Percentiles rank a stretch among this genome's conserved stretches.
Conservation (phyloP, 1,140 invertebrate species). For the Bombus confusus region DNA sequence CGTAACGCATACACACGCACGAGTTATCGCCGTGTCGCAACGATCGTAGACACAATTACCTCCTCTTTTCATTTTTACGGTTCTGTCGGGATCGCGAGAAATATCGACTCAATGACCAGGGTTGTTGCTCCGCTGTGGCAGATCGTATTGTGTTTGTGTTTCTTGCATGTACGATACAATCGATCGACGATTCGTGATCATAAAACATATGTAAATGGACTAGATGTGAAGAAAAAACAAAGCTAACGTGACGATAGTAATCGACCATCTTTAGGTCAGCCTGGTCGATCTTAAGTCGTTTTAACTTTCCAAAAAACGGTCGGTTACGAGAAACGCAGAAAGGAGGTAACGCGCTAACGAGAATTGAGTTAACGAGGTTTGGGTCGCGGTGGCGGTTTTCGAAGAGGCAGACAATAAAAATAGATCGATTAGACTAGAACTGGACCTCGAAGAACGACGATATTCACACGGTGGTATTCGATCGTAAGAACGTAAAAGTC, state of each 20-base stretch:
- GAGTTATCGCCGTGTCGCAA: not conserved
- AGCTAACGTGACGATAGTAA: not conserved
- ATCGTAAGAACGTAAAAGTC: not conserved
- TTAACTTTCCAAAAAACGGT: not conserved
- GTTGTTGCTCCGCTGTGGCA: conserved; percentile 14
- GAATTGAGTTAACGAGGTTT: not conserved
- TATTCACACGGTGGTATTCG: not conserved
- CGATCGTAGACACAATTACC: not conserved
- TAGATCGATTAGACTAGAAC: too few relatives aligned
- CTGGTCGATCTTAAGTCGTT: not conserved
- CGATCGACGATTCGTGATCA: not conserved
- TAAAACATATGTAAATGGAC: not conserved
- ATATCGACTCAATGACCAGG: not conserved
- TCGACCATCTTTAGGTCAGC: not conserved
- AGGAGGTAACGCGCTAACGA: not conserved
- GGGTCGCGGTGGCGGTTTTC: not conserved
- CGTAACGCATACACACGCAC: not conserved
- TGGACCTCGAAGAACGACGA: not conserved
- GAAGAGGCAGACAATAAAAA: too few relatives aligned
- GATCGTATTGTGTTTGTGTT: conserved; percentile 28
- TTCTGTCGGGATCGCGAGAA: conserved; percentile 2
- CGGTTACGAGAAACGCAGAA: not conserved
- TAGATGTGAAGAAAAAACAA: not conserved
- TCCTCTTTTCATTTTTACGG: not conserved
- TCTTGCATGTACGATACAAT: conserved; percentile 9